These are phyloP conservation scores for Nomada goodeniana DNA, from an alignment of 2,888 invertebrate species.

Conservation along the genomic window DNA sequence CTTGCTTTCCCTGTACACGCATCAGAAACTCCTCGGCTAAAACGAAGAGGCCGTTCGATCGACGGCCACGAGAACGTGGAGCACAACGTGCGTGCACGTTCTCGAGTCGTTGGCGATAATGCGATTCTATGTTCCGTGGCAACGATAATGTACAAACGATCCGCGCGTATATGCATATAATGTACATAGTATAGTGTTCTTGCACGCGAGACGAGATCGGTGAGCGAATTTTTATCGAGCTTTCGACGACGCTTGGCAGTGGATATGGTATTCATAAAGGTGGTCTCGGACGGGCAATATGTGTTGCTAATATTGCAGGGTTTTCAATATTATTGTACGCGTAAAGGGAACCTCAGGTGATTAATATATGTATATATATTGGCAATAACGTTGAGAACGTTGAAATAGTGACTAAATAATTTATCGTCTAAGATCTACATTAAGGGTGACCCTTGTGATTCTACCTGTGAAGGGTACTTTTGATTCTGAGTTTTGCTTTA, in stretches of 20 bases:
- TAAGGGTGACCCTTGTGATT: no score
- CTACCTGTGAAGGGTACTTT: no score
- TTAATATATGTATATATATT: no score
- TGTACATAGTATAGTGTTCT: background rate
- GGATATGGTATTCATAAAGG: no score
- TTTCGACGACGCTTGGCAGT: background rate
- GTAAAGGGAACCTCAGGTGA: no score
- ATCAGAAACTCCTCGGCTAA: constrained; percentile 49
- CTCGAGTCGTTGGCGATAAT: constrained; percentile 12
- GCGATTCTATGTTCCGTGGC: constrained; percentile 11
- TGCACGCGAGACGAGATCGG: background rate
- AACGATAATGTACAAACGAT: constrained; percentile 10
- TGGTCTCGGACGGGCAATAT: no score
- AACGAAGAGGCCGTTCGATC: constrained; percentile 27
- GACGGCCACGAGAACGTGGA: constrained; percentile 3
- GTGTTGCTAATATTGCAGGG: no score
- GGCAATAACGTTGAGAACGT: no score
- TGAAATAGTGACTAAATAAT: no score
- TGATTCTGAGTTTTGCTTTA: no score
- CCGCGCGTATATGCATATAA: background rate
- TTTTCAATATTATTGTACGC: no score
- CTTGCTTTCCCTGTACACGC: constrained; percentile 58
- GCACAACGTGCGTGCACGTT: constrained; percentile 5
- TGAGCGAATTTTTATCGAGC: background rate
- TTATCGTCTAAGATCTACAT: no score